These are phyloP conservation scores for Galendromus occidentalis DNA, from an alignment of 1,140 invertebrate species.

Conservation along the genomic window DNA sequence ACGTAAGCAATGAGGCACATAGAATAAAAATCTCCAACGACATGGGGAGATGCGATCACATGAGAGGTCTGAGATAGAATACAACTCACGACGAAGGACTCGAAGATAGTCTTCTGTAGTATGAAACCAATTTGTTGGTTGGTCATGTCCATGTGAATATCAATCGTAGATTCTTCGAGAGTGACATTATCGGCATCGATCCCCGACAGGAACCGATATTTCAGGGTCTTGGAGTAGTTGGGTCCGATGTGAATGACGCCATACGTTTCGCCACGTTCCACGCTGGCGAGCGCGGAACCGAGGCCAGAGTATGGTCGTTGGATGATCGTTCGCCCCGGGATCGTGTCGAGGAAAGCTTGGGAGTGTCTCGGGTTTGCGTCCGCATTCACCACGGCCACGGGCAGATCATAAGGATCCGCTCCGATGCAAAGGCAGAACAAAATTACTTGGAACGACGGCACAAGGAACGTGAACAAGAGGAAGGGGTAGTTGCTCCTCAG, in stretches of 20 bases:
- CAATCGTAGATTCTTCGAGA: conserved; percentile 21
- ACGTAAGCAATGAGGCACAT: too few relatives aligned
- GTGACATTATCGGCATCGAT: conserved; percentile 15
- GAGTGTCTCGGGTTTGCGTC: conserved; percentile 17
- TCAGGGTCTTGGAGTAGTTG: conserved; percentile 15
- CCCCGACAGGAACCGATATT: conserved; percentile 13
- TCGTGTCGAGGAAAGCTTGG: background rate
- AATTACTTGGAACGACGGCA: conserved; percentile 80
- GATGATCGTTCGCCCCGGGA: background rate
- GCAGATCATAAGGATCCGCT: conserved; percentile 58
- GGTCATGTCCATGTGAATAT: conserved; percentile 24
- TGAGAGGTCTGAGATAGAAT: background rate
- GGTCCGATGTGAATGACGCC: conserved; percentile 11
- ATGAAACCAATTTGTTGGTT: conserved; percentile 20
- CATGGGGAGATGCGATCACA: too few relatives aligned
- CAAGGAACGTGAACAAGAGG: conserved; percentile 55
- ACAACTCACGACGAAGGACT: too few relatives aligned
- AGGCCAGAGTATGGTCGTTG: background rate
- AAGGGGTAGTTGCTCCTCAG: conserved; percentile 20
- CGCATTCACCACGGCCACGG: conserved; percentile 49
- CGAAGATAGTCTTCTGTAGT: too few relatives aligned
- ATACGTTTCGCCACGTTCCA: conserved; percentile 13
- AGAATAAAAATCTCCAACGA: too few relatives aligned
- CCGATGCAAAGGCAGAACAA: conserved; percentile 84
- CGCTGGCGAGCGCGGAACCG: conserved; percentile 14